phyloP scores from a whole-genome alignment of 2,888 invertebrate species.

The Agonopterix subpropinquella region DNA sequence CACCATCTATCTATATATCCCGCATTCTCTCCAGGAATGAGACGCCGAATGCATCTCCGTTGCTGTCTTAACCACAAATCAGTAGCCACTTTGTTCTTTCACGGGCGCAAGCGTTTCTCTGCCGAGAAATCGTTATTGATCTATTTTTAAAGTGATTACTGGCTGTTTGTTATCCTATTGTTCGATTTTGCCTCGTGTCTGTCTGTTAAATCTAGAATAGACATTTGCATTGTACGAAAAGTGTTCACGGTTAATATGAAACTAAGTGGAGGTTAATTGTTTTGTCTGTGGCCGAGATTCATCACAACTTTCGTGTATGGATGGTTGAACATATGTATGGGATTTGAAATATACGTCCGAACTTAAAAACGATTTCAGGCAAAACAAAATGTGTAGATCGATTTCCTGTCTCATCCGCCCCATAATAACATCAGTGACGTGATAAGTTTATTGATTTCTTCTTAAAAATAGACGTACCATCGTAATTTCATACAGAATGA shows the following conservation, averaged over 20 bases:
- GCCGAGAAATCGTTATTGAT: conserved; percentile 44
- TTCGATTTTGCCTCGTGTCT: conserved; percentile 34
- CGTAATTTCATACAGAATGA: no score
- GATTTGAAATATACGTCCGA: no score
- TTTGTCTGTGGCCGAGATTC: conserved; percentile 14
- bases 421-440: no score
- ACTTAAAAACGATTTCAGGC: no score
- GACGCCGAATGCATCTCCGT: conserved; percentile 17
- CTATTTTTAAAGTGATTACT: conserved; percentile 58
- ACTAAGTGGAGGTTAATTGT: conserved; percentile 49
- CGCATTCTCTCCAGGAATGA: conserved; percentile 51
- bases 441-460: no score
- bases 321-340: no score
- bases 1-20: conserved; percentile 20
- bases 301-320: no score
- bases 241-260: conserved; percentile 44
- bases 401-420: no score
- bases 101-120: conserved; percentile 46
- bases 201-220: conserved; percentile 28
- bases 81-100: conserved; percentile 64
- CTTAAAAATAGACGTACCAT: no score
- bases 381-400: no score
- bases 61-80: conserved; percentile 50
- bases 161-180: conserved; percentile 43
- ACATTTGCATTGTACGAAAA: conserved; percentile 33